Evolutionary conservation across 2,888 invertebrate species (phyloP).

Genomic region (Caenorhabditis japonica): DNA sequence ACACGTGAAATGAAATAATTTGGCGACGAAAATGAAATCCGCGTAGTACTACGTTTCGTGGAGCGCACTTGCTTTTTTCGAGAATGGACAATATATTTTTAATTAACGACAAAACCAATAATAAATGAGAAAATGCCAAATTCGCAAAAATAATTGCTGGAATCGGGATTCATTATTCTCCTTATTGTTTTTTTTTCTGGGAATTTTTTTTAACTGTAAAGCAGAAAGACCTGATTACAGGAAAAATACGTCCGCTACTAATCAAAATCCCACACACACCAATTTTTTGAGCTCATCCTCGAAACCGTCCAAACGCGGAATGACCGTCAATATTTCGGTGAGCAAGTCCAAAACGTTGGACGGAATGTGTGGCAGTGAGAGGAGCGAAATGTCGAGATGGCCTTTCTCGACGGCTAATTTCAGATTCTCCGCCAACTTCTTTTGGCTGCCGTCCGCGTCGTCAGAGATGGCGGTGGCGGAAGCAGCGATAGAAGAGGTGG

Average conservation of each 20-base stretch:
- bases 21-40: no score
- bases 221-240: neutral
- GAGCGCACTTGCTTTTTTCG: no score
- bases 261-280: no score
- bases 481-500: no score
- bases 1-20: no score
- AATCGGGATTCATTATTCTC: no score
- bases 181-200: neutral
- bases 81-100: no score
- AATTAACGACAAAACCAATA: no score
- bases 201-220: slow-evolving; percentile 6
- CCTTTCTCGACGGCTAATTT: slow-evolving; percentile 51
- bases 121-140: no score
- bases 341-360: slow-evolving; percentile 48
- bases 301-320: slow-evolving; percentile 40
- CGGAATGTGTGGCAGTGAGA: slow-evolving; percentile 50
- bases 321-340: slow-evolving; percentile 44
- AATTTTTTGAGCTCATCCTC: slow-evolving; percentile 40
- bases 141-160: no score
- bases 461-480: neutral
- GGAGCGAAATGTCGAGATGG: slow-evolving; percentile 43
- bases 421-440: slow-evolving; percentile 43
- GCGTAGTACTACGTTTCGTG: no score
- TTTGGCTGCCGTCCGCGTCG: slow-evolving; percentile 31
- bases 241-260: no score